These are phyloP conservation scores for Dermatemys mawii DNA, from an alignment of 2,113 vertebrate species.

Conservation along the genomic window DNA sequence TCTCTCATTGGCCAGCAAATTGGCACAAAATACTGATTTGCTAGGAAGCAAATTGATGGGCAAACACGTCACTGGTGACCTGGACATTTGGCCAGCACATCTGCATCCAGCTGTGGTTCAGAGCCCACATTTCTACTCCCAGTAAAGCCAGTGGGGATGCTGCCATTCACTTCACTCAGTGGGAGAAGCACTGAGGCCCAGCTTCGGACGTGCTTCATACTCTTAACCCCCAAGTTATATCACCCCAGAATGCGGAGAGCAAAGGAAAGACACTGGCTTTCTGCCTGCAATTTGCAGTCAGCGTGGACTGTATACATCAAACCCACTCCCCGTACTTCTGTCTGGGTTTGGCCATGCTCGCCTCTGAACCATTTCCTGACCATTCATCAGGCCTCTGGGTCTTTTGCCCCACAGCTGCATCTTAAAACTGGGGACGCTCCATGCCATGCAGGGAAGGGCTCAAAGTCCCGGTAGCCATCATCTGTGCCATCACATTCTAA, in stretches of 20 bases:
- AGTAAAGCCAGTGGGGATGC: not conserved
- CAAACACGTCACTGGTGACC: accelerated
- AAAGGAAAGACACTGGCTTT: accelerated
- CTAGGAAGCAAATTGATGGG: not conserved
- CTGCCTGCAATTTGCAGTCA: accelerated
- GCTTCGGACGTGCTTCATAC: not conserved
- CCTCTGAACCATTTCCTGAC: not conserved
- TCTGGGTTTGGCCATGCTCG: accelerated
- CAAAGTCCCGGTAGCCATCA: not conserved
- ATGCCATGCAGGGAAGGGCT: not conserved
- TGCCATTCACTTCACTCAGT: not conserved
- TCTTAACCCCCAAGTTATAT: accelerated
- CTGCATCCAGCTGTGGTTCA: not conserved
- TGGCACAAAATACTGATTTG: accelerated
- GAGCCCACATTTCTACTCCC: not conserved
- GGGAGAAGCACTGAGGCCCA: not conserved
- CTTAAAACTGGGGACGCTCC: not conserved
- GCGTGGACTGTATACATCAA: accelerated
- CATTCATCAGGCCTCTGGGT: not conserved
- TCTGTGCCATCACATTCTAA: not conserved
- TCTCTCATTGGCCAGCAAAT: accelerated
- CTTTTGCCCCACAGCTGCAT: too few species aligned
- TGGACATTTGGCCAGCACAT: accelerated
- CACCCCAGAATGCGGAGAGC: accelerated
- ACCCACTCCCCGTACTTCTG: not conserved